Conservation (phyloP, 2,113 vertebrate species). For the Sclerurus mexicanus region DNA sequence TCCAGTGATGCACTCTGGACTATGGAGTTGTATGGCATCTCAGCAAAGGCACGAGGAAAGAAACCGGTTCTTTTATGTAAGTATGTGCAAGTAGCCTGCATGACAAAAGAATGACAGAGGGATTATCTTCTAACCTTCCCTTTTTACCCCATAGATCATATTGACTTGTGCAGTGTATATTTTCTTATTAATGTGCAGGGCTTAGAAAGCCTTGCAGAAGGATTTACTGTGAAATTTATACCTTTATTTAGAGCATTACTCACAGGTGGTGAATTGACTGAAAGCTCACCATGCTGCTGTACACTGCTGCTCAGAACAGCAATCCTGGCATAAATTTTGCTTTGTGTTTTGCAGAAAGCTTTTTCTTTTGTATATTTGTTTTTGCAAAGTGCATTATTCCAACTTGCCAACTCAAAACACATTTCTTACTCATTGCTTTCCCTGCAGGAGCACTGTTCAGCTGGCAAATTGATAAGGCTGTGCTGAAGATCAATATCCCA, state of each 20-base stretch:
- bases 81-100: neutral
- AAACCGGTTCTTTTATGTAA: neutral
- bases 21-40: neutral
- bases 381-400: neutral
- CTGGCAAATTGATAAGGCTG: neutral
- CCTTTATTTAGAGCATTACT: neutral
- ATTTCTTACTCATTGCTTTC: neutral
- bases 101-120: neutral
- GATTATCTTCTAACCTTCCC: neutral
- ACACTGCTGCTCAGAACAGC: neutral
- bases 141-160: neutral
- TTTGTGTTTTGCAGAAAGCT: neutral
- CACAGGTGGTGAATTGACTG: neutral
- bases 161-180: neutral
- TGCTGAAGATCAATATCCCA: neutral
- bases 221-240: slow-evolving; percentile 14
- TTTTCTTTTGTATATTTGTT: neutral
- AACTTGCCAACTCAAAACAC: neutral
- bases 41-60: neutral
- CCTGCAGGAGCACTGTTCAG: neutral
- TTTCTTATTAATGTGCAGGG: neutral
- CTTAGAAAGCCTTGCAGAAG: neutral
- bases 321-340: neutral
- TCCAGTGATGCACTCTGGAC: neutral
- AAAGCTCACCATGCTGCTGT: neutral